Evolutionary conservation across 30 jellyfish, hydroid and myxozoan genomes (phyloP), one percentile per base, ranked within the genome.

Genomic region (Hydra vulgaris): DNA sequence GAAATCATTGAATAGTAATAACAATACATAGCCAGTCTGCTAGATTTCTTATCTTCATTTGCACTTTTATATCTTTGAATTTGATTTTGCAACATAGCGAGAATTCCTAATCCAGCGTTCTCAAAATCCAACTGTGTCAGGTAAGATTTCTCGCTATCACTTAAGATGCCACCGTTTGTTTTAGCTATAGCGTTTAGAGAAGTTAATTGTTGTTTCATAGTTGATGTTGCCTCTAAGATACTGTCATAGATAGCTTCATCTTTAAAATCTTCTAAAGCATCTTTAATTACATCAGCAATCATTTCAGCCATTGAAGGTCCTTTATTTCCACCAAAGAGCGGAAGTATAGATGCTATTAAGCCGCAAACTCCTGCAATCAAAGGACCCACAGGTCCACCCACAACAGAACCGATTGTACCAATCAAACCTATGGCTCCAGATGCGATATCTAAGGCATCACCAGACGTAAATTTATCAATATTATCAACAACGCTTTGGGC

Each of bases 301-400:
- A 69, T 23, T 69, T 69, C 76, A 20, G 26, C 76, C 76, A 69
- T 69, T 8, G 76, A 69, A 20, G 76, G 27, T 1, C 76, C 76
- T 20, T 23, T 69, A 23, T 23, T 69, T 21, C 76, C 76, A 69
- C 76, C 76, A 69, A 69, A 69, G 25, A 69, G 27, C 26, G 76
- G 76, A 20, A 69, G 76, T 20, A 69, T 69, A 23, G 76, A 69
- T 69, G 76, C 76, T 21, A 69, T 23, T 69, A 69, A 69, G 15
- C 76, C 76, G 27, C 76, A 69, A 21, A 69, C 76, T 20, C 76
- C 76, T 20, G 76, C 76, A 69, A 69, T 69, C 26, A 69, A 23
- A 21, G 76, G 76, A 69, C 76, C 76, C 25, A 15, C 76, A 23
- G 76, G 76, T 69, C 76, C 76, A 69, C 76, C 76, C 25, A 69